Percentiles rank a stretch among this genome's conserved stretches.
phyloP scores from a whole-genome alignment of 2,797 vertebrate species.

The Danio tinwini region DNA sequence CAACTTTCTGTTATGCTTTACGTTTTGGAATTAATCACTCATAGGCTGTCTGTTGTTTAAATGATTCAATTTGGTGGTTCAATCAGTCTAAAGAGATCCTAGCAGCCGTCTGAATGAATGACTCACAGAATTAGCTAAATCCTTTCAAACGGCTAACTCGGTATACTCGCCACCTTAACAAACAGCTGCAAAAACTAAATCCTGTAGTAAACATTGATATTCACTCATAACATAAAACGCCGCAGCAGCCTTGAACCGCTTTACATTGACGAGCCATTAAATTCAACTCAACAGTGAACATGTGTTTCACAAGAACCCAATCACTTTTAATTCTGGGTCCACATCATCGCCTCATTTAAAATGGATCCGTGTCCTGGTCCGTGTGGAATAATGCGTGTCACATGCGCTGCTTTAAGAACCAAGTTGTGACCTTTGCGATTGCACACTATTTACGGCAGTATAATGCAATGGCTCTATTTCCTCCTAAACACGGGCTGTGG shows the following conservation, averaged over 20 bases:
- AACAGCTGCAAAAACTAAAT: neutral
- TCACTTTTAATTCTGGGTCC: neutral
- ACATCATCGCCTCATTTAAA: neutral
- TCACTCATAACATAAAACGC: neutral
- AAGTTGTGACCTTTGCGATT: slow-evolving; percentile 37
- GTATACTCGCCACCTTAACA: neutral
- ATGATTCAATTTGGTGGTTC: too few species aligned
- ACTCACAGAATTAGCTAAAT: neutral
- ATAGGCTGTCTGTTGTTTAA: too few species aligned
- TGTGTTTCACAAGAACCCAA: neutral
- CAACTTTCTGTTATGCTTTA: too few species aligned
- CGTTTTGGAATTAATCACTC: too few species aligned
- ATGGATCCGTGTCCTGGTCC: neutral
- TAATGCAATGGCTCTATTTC: slow-evolving; percentile 29
- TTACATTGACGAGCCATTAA: slow-evolving; percentile 25
- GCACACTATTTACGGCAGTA: slow-evolving; percentile 32
- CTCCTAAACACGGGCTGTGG: slow-evolving; percentile 23
- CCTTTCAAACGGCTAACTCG: neutral
- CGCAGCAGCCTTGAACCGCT: slow-evolving; percentile 8
- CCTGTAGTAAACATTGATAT: neutral
- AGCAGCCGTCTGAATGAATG: neutral
- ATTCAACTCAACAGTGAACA: slow-evolving; percentile 24
- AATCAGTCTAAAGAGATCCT: too few species aligned
- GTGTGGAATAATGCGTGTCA: slow-evolving; percentile 18
- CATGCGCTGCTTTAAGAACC: neutral